Conservation (phyloP, 2,113 vertebrate species). For the Climacteris rufus region DNA sequence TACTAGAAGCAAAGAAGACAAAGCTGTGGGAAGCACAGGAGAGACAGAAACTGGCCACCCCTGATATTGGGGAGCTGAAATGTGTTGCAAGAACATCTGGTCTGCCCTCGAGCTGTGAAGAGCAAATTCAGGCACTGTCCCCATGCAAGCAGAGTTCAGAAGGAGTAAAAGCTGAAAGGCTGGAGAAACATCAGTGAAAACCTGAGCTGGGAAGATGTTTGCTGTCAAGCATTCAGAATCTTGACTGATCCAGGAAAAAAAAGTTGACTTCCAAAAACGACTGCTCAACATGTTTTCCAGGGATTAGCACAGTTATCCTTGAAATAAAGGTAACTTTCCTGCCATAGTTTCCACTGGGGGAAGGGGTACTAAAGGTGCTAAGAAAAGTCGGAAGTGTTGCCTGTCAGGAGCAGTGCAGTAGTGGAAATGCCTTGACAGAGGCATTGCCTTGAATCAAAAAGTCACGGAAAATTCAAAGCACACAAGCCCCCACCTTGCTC, state of each 20-base stretch:
- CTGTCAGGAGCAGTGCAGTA: neutral
- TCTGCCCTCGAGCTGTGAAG: neutral
- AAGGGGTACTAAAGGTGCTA: neutral
- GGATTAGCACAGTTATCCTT: neutral
- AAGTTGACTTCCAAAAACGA: neutral
- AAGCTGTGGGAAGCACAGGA: neutral
- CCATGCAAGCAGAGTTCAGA: neutral
- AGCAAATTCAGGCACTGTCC: neutral
- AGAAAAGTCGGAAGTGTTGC: neutral
- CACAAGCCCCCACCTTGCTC: neutral
- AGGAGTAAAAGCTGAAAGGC: neutral
- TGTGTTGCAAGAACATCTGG: neutral
- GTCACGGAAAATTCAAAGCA: neutral
- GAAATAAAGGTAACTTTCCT: neutral
- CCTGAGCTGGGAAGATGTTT: neutral
- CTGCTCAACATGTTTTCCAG: neutral
- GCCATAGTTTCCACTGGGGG: neutral
- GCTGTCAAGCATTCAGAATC: neutral
- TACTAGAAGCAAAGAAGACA: neutral
- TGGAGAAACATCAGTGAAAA: neutral
- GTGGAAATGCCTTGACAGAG: neutral
- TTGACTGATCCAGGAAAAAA: neutral
- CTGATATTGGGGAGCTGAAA: neutral
- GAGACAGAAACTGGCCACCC: neutral
- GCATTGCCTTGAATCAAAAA: neutral